Base-by-base conservation (phyloP, 2,888 invertebrate species). In the Aporophyla nigra region DNA sequence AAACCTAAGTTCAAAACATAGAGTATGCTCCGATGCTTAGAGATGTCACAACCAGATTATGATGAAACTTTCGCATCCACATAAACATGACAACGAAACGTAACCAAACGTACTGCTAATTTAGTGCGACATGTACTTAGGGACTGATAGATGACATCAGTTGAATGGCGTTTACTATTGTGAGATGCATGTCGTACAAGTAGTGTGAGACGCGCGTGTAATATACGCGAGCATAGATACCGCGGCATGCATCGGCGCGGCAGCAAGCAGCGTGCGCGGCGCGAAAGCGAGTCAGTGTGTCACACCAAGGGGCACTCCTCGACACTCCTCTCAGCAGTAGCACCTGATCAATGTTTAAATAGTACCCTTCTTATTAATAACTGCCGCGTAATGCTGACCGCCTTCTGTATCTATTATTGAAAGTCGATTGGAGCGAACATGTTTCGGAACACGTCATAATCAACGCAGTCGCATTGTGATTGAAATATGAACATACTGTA, bases 271-370 rank as follows among this genome's bases (percentile, higher is more conserved):
- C 62, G 75, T 74, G 21, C 70, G 76, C 83, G 63, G 77, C 82
- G 89, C 83, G 96, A 97, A 97, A 97, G 96, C 95, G 94, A 97
- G 97, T 96, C 96, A 96, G 96, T 97, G 92, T 97, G 97, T 96
- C 97, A 96, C 83, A 86, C 73, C 87, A 76, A 77, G 78, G 66
- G 86, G 83, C 87, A 85, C 85, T 87, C 88, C 87, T 88, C 85
- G 21, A 67, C 71, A 65, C 66, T 84, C 67, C 78, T 85, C 75
- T 91, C 91, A 27, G 43, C 89, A 79, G 87, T 89, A 88, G 86
- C 91, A 91, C 90, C 89, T 92, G 91, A 93, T 92, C 90, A 88
- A 86, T 84, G 87, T 88, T 91, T 89, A 83, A 88, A 87, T 89
- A 90, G 87, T 87, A 85, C 86, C 87, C 89, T 85, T 76, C 87